A percentile compares a stretch with the other conserved stretches of the same genome.
These are phyloP conservation scores for Danio kyathit DNA, from an alignment of 2,797 vertebrate species.

Conservation along the genomic window DNA sequence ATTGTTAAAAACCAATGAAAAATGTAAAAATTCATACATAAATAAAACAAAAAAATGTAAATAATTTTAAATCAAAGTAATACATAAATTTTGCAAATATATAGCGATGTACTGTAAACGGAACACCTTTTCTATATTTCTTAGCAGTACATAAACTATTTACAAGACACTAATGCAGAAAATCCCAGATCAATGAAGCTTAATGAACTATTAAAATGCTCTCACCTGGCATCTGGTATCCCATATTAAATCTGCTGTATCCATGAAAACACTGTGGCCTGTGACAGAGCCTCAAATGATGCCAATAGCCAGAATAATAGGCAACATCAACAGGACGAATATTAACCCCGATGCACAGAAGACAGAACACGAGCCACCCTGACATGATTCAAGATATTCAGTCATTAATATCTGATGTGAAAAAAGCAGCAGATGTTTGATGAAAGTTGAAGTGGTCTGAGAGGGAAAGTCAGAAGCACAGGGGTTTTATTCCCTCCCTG, in stretches of 20 bases:
- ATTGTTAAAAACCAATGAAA: too few relatives aligned
- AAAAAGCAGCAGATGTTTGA: neutral
- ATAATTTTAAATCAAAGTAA: too few relatives aligned
- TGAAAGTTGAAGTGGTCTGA: slow-evolving; percentile 8
- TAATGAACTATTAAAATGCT: too few relatives aligned
- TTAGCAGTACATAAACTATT: neutral
- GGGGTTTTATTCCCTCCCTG: slow-evolving; percentile 47
- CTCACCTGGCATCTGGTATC: slow-evolving; percentile 80
- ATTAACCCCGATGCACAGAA: slow-evolving; percentile 62
- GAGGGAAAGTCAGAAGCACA: slow-evolving; percentile 10
- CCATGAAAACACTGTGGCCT: slow-evolving; percentile 81
- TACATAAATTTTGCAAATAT: too few relatives aligned
- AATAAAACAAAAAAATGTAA: too few relatives aligned
- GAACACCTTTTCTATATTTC: neutral
- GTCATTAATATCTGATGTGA: neutral
- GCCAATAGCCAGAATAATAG: slow-evolving; percentile 75
- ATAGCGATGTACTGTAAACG: too few relatives aligned
- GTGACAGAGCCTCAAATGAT: slow-evolving; percentile 85
- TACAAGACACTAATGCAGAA: neutral
- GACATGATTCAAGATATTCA: slow-evolving; percentile 58
- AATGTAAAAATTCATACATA: too few relatives aligned
- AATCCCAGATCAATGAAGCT: too few relatives aligned
- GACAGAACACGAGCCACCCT: slow-evolving; percentile 60
- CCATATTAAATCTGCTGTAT: slow-evolving; percentile 71
- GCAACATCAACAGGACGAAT: slow-evolving; percentile 67